Conservation (phyloP, 2,797 vertebrate genomes). For the Sebastolobus alascanus region DNA sequence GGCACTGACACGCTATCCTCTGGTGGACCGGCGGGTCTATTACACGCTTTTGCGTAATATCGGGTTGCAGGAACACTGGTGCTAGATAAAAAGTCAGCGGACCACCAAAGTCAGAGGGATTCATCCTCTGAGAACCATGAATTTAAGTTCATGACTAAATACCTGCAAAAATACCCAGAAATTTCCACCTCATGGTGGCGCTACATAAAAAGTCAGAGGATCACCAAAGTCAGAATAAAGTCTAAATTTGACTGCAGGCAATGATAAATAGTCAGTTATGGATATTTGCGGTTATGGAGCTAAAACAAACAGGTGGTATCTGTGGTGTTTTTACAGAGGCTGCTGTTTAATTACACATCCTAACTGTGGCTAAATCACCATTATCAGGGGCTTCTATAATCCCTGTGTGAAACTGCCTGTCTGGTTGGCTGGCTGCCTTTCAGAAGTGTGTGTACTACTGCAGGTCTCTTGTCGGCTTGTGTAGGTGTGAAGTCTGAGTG, state of each 20-base stretch:
- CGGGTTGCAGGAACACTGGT: too few relatives aligned
- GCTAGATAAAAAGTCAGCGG: background rate
- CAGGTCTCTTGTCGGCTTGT: conserved; percentile 26
- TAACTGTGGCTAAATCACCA: background rate
- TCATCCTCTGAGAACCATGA: background rate
- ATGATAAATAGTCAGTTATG: background rate
- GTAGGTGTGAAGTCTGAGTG: conserved; percentile 57
- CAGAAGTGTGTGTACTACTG: conserved; percentile 41
- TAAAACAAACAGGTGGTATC: background rate
- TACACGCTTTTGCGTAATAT: too few relatives aligned
- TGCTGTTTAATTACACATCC: background rate
- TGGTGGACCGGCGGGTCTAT: too few relatives aligned
- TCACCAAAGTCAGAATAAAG: too few relatives aligned
- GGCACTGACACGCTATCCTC: too few relatives aligned
- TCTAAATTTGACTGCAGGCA: background rate
- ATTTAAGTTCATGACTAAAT: too few relatives aligned
- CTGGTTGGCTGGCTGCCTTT: conserved; percentile 47
- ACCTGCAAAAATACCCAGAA: too few relatives aligned
- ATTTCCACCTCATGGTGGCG: too few relatives aligned
- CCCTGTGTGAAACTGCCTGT: conserved; percentile 40
- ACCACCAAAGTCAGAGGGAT: background rate
- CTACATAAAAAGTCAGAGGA: too few relatives aligned
- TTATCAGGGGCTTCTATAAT: conserved; percentile 6
- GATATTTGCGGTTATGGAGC: background rate
- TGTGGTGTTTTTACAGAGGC: background rate